Base-by-base conservation (phyloP, 2,888 invertebrate genomes). In the Phalangium opilio region DNA sequence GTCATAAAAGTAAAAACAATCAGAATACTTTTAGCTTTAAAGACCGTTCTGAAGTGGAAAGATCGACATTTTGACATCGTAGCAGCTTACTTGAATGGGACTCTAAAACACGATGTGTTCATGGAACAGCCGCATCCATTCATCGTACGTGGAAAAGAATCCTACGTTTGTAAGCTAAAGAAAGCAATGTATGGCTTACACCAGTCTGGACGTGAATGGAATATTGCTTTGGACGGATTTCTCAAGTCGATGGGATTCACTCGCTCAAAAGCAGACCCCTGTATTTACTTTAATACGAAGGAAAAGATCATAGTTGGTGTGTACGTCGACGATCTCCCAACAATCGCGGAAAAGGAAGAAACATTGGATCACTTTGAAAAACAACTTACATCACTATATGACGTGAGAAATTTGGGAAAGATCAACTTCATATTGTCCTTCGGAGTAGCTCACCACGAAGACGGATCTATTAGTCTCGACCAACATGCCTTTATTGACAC, bases 41-140 rank as follows among this genome's bases (percentile, higher is more conserved):
- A 7, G 3, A 48, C 32, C 2, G 44, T 43, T 15, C 33, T 18
- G 17, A 36, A 45, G 11, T 18, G 35, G 12, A 15, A 32, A 35
- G 35, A 35, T 14, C 19, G 8, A 12, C 44, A 51, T 40, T 39
- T 49, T 42, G 51, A 49, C 27, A 49, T 51, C 3, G 46, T 42
- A 12, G 43, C 45, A 3, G 49, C 45, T 11, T 49, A 49, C 19
- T 41, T 51, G 2, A 48, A 48, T 39, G 43, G 49, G 5, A 35
- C 18, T 10, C 38, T 51, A 14, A 41, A 39, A 12, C 45, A 49
- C 40, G 45, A 43, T n/a, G 35, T 46, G 3, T 48, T 42, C 43
- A 49, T 45, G 51, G 4, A 14, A 4, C 43, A 45, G 15, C 46
- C 44, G 20, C 43, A 50, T 34, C 46, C 27, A 8, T 42, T 11